Conservation (phyloP, 1,140 invertebrate species). For the Plodia interpunctella region DNA sequence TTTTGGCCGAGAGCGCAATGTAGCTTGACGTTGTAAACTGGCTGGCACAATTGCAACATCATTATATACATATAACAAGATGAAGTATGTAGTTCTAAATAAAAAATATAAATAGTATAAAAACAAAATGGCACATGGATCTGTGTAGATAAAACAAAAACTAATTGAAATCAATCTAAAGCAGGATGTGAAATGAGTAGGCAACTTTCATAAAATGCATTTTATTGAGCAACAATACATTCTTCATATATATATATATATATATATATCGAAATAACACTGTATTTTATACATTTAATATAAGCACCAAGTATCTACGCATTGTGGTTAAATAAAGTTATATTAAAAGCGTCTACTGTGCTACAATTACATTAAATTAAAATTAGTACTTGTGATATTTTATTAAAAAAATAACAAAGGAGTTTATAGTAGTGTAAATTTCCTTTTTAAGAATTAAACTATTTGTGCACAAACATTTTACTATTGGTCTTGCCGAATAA, state of each 20-base stretch:
- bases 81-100: too few species aligned
- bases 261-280: too few species aligned
- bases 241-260: constrained; percentile 10
- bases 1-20: too few species aligned
- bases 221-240: constrained; percentile 36
- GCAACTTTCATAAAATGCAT: constrained; percentile 22
- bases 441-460: too few species aligned
- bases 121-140: constrained; percentile 28
- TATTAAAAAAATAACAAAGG: too few species aligned
- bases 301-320: background rate
- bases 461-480: too few species aligned
- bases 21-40: too few species aligned
- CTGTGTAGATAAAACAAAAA: constrained; percentile 24
- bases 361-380: background rate
- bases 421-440: too few species aligned
- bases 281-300: background rate
- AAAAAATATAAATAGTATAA: background rate
- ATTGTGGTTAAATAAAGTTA: too few species aligned
- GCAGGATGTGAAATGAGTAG: constrained; percentile 21
- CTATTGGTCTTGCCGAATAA: background rate
- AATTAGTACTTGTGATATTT: background rate
- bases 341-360: too few species aligned
- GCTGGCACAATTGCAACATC: too few species aligned
- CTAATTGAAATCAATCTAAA: constrained; percentile 7
- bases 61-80: too few species aligned